phyloP scores from a whole-genome alignment of 2,113 vertebrate species.

The Falco punctatus region DNA sequence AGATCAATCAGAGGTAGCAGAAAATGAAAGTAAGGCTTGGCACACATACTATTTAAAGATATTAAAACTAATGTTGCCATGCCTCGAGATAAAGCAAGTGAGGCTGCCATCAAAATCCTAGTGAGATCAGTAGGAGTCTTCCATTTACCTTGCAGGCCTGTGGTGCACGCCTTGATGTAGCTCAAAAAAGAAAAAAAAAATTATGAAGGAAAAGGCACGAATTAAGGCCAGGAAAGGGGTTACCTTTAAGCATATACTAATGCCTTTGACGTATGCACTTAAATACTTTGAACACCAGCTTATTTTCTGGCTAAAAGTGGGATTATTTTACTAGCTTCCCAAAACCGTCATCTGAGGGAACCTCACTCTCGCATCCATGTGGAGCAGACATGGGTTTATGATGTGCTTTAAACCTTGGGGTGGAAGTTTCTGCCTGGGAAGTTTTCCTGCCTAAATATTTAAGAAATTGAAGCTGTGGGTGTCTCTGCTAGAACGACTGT shows the following conservation, averaged over 20 bases:
- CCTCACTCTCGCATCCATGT: not conserved
- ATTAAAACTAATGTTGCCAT: not conserved
- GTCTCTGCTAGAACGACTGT: not conserved
- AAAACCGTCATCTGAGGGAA: not conserved
- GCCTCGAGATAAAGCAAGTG: not conserved
- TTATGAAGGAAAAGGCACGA: not conserved
- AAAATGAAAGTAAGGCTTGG: conserved; percentile 37
- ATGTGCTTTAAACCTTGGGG: not conserved
- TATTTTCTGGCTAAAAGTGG: conserved; percentile 1
- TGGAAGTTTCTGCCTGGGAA: not conserved
- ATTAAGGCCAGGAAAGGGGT: not conserved
- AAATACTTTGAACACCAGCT: not conserved
- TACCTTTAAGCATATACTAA: not conserved
- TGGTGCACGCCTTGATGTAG: not conserved
- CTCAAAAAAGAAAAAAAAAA: not conserved
- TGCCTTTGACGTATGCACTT: not conserved
- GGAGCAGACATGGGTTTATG: not conserved
- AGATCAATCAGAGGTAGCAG: conserved; percentile 1
- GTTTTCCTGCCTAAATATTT: conserved; percentile 51
- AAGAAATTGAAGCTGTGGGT: conserved; percentile 7
- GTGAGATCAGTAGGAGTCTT: not conserved
- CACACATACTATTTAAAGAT: conserved; percentile 11
- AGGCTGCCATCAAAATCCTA: not conserved
- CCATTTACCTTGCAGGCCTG: not conserved
- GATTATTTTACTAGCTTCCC: not conserved